Base-by-base conservation (phyloP, 2,888 invertebrate species). In the Calephelis perditalis region DNA sequence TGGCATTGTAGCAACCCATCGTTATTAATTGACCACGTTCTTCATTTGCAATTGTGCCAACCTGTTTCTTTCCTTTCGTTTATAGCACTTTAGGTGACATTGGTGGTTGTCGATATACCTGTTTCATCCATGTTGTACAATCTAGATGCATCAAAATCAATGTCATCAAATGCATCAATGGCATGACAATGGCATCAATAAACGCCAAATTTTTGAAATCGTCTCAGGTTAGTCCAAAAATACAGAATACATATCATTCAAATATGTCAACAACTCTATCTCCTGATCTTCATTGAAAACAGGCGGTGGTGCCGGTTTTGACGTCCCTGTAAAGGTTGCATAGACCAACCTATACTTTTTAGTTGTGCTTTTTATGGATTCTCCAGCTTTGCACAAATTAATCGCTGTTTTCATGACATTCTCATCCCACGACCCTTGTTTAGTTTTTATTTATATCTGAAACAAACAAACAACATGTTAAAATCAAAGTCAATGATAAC, bases 1-100 rank as follows among this genome's bases (percentile, higher is more conserved):
- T 55, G 54, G 73, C 72, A 69, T 70, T 74, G 64, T 70, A 73
- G 58, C 71, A 71, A 55, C 71, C 64, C 11, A 73, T 64, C 7
- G 73, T 72, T 26, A 26, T 26, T 59, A 70, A 58, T 67, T 72
- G 63, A 57, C 70, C 69, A 64, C 69, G 64, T 66, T 73, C 69
- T 62, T 65, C 63, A 64, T 68, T 70, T 26, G 68, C 65, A 37
- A 74, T 71, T 26, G 70, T 65, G 45, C 71, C 70, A 45, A 71
- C 67, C 64, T 71, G 63, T 65, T 65, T 65, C 26, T 65, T 67
- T 61, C 65, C 66, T 65, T 67, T 65, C 7, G 54, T 64, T 62
- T 62, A 61, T 56, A 71, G 58, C 49, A 68, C 62, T 65, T 65
- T 68, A 58, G 66, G 69, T 3, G 65, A 68, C 37, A 59, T 67